phyloP scores from a whole-genome alignment of 2,113 vertebrate species.

The Pelvicachromis taeniatus region DNA sequence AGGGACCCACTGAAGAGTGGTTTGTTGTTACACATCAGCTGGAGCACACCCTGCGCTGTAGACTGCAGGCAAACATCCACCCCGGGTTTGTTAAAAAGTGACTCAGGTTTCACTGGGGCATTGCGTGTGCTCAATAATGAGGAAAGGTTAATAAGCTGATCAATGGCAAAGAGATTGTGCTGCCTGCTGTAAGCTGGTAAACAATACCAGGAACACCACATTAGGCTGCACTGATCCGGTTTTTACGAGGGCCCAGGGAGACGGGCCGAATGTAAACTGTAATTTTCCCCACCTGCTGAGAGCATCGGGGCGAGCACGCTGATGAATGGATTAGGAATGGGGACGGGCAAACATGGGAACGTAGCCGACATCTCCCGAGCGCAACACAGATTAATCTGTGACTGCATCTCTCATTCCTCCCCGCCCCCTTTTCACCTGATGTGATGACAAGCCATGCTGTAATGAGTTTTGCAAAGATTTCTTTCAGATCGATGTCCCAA shows the following conservation, averaged over 20 bases:
- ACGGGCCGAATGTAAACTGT: not conserved
- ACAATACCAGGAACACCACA: slow-evolving; percentile 8
- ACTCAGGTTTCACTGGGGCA: slow-evolving; percentile 19
- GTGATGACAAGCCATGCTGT: slow-evolving; percentile 65
- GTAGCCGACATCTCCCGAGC: not conserved
- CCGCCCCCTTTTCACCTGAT: not conserved
- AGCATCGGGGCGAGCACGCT: not conserved
- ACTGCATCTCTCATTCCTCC: slow-evolving; percentile 6
- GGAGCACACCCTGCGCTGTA: not conserved
- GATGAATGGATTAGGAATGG: slow-evolving; percentile 9
- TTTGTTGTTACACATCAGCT: slow-evolving; percentile 3
- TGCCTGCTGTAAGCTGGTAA: not conserved
- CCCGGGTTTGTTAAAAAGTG: slow-evolving; percentile 46
- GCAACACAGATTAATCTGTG: slow-evolving; percentile 45
- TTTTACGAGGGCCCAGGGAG: not conserved
- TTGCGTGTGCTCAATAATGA: slow-evolving; percentile 30
- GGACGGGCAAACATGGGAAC: not conserved
- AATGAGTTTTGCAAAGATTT: slow-evolving; percentile 79
- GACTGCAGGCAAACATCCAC: not conserved
- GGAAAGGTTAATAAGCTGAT: slow-evolving; percentile 61
- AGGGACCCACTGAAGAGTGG: not conserved
- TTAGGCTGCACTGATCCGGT: not conserved
- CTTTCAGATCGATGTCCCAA: slow-evolving; percentile 68
- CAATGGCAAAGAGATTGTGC: slow-evolving; percentile 36
- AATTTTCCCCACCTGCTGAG: not conserved